Base-by-base conservation (phyloP, 2,888 invertebrate genomes). In the Tetranychus truncatus region DNA sequence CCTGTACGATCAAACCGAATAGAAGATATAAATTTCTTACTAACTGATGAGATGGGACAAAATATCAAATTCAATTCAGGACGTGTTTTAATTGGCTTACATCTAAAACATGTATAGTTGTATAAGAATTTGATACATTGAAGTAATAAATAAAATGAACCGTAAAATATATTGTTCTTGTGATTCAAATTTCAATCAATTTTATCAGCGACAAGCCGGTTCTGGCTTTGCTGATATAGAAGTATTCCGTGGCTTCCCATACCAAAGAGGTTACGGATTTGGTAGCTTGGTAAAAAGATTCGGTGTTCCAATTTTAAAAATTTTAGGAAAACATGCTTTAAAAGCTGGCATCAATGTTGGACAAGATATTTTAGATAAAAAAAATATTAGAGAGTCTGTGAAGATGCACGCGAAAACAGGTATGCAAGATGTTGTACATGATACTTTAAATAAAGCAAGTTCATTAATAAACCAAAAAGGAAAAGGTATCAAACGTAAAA, bases 11-110 rank as follows among this genome's bases (percentile, higher is more conserved):
- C 24, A 18, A n/a, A 67, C 9, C 6, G 55, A 55, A 55, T 55
- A 2, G 55, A 55, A 55, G 55, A 55, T 55, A 55, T 55, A 9
- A 55, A 55, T 11, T 21, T 67, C 7, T 2, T 21, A 3, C 67
- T 67, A 18, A 9, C 67, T 67, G 67, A 67, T 67, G 67, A 67
- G n/a, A 67, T 21, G n/a, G 67, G 67, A 18, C 18, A 67, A 21
- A 11, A 5, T 3, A n/a, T 67, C 18, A n/a, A 21, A 6, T 67
- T 67, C 67, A 67, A 67, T 9, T n/a, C 20, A 18, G 67, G 67
- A 67, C n/a, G 24, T 18, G 67, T 67, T 9, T 55, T 55, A 7
- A 6, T 55, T 0, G 55, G 55, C 0, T 7, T 55, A 55, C 55
- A 55, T 55, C 2, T 55, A 2, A 55, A 55, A 55, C 55, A 6